These are phyloP conservation scores for Theristicus caerulescens DNA, from an alignment of 2,113 vertebrate genomes.

Conservation along the genomic window DNA sequence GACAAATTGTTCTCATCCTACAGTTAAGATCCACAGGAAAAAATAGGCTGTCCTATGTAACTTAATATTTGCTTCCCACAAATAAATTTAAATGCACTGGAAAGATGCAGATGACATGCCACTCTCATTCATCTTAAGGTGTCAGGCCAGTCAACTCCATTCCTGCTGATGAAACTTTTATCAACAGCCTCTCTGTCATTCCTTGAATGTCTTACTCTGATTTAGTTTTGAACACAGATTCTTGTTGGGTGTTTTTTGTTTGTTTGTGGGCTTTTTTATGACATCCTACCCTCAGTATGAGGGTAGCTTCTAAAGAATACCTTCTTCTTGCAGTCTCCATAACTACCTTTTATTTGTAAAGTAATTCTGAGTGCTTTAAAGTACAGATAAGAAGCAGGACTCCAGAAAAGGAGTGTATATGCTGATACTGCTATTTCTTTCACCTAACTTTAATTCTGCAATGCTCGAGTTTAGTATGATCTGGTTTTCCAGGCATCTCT, in stretches of 20 bases:
- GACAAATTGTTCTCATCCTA: background rate
- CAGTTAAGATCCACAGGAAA: background rate
- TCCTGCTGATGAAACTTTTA: background rate
- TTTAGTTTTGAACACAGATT: background rate
- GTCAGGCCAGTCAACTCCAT: background rate
- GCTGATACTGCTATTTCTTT: background rate
- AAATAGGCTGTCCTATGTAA: background rate
- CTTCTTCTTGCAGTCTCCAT: background rate
- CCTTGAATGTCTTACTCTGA: background rate
- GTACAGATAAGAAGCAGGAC: background rate
- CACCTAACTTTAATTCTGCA: background rate
- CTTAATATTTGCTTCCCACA: slow-evolving; percentile 28
- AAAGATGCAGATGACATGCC: background rate
- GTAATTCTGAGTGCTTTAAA: background rate
- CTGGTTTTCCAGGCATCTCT: background rate
- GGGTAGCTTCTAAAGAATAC: background rate
- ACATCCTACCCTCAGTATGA: background rate
- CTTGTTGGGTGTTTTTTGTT: background rate
- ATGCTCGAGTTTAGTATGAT: background rate
- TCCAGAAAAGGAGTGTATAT: background rate
- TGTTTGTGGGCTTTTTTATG: background rate
- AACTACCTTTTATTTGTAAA: background rate
- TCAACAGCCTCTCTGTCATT: background rate
- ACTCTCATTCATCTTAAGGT: background rate
- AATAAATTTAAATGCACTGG: background rate